Base-by-base conservation (phyloP, 2,888 invertebrate genomes). In the Urechis unicinctus region DNA sequence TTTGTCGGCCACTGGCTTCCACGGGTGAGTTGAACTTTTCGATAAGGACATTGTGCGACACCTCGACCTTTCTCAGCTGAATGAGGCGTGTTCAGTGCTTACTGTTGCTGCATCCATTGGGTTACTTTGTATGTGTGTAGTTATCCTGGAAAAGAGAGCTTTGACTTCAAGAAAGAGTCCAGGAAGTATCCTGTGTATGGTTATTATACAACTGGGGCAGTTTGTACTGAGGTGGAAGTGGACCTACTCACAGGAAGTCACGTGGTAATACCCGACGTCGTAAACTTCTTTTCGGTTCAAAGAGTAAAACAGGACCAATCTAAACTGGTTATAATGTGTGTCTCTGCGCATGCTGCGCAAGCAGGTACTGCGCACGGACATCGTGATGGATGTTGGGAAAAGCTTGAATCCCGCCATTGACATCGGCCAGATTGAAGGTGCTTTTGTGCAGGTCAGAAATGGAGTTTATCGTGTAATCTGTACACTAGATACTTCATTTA, bases 321-420 rank as follows among this genome's bases (percentile, higher is more conserved):
- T 47, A 5, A 47, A 3, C n/a, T 25, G 48, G 6, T 25, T 17
- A 49, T 17, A 28, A 6, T 50, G 9, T 36, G 9, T 36, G 13
- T 36, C 9, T 36, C 41, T 13, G 41, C n/a, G 41, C 41, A 13
- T 13, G 9, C 41, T 36, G 13, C 21, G 45, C 13, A 17, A 6
- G 9, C 51, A 85, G 84, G 87, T 94, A 1, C 77, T 91, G 36
- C 83, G 88, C 69, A 88, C 90, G 0, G 93, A 96, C 70, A 94
- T 96, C 66, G 93, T 96, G 0, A 95, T 96, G 95, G 96, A 96
- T 80, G 83, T 96, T 64, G 95, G 95, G 0, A 87, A 89, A 66
- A 94, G 94, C 78, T 80, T 96, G 53, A 96, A 96, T 79, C 96
- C 96, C 2, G 94, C 95, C 1, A 91, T 96, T 62, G 96, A 96